Evolutionary conservation across 2,113 vertebrate genomes (phyloP), one percentile per base, ranked within the genome.

Genomic region (Bubo bubo): DNA sequence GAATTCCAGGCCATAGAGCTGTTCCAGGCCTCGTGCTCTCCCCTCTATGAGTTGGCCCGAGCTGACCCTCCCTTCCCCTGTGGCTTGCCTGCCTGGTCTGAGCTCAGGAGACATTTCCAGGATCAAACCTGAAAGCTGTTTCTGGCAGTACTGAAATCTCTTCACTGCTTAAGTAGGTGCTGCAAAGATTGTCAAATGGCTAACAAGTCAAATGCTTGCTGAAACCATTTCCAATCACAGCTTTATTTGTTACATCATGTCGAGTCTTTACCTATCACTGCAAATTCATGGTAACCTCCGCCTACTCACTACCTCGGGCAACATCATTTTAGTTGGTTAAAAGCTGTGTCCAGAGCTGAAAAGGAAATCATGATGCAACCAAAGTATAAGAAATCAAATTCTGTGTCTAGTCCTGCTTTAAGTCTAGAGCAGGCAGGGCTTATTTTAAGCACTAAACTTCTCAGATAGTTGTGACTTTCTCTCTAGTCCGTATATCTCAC

Each of bases 1-100:
- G 10, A 14, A 4, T 2, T 15, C 37, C 20, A 4, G n/a, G 5
- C 18, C 8, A 0, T 3, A 8, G 66, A 66, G 79, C 49, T 55
- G 5, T 4, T n/a, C 79, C 27, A 43, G 4, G 4, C 20, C 52
- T 23, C 4, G 0, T 32, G 8, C 53, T 79, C 13, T 81, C 34
- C 41, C 75, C 17, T 35, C 30, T 5, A 0, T 13, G 55, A 12
- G 0, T 3, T 52, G 7, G 52, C 50, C 67, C 64, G 30, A 10
- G 43, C 70, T 37, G 76, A 8, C 24, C 47, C 15, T 14, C 19
- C 55, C 35, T 20, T 47, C 16, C 39, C 34, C 27, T 34, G 72
- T 4, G 11, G 14, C 50, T 34, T 4, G 1, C 24, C 47, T 43
- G 28, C 45, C 23, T 10, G 30, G 3, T 41, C 55, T 21, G 41